Base-by-base conservation (phyloP, 2,888 invertebrate species). In the Ophion costatus region DNA sequence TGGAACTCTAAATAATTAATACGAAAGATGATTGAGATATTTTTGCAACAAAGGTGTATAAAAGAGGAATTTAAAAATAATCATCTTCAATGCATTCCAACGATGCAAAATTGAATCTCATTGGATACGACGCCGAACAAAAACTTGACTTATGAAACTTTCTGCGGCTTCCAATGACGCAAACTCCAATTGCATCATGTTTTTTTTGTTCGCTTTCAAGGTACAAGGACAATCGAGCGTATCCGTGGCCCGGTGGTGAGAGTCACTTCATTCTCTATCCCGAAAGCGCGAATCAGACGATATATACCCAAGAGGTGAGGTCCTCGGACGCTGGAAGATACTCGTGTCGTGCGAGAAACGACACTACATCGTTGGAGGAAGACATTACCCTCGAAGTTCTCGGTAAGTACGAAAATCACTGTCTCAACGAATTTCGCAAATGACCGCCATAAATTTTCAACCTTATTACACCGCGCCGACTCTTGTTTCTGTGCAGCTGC, bases 201-300 rank as follows among this genome's bases (percentile, higher is more conserved):
- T n/a, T n/a, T n/a, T 59, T 20, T 59, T 59, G 20, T 20, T 56
- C n/a, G 0, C 10, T 77, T 57, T 38, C 2, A 95, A 97, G 97
- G 97, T 96, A 96, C 92, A 97, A 97, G 94, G 96, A 97, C 91
- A 96, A 95, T 71, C 95, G 95, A 76, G 95, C 96, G 20, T 97
- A 97, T 92, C 97, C 97, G 0, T 97, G 97, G 97, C 95, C 96
- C 5, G 95, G 96, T 61, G 96, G 95, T 64, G 95, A 96, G 74
- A 97, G 97, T 56, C 96, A 95, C 89, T 94, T 97, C 90, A 97
- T 97, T 91, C 94, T 97, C 88, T 96, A 96, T 92, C 97, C 97
- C 0, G 96, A 96, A 93, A 96, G 96, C 75, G 96, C 96, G 83
- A 97, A 97, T 94, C 97, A 97, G 94, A 97, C 97, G 74, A 95